phyloP scores from a whole-genome alignment of 2,797 vertebrate genomes.

The Eutrigla gurnardus region DNA sequence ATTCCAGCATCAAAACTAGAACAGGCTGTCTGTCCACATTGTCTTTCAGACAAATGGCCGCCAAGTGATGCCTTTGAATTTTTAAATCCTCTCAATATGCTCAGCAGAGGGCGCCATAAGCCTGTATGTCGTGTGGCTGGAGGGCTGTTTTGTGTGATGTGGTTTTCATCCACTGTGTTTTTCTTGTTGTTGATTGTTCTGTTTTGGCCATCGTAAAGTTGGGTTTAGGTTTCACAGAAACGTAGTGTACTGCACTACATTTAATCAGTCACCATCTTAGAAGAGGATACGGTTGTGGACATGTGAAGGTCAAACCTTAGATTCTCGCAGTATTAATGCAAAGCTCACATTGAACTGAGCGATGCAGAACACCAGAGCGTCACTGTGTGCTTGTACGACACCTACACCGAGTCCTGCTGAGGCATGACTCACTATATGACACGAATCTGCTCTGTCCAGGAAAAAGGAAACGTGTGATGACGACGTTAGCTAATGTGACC shows the following conservation, averaged over 20 bases:
- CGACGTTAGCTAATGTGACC: not conserved
- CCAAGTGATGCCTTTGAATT: constrained; percentile 12
- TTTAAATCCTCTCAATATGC: not conserved
- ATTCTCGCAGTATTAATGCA: not conserved
- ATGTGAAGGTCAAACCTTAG: not conserved
- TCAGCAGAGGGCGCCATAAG: constrained; percentile 73
- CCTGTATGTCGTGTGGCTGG: not conserved
- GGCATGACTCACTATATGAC: constrained; percentile 22
- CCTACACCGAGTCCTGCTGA: constrained; percentile 11
- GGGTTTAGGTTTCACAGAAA: not conserved
- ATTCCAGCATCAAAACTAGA: not conserved
- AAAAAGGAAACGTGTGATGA: not conserved
- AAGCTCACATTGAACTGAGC: not conserved
- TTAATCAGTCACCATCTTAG: not conserved
- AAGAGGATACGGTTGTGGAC: not conserved
- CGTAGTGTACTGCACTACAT: not conserved
- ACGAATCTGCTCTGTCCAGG: constrained; percentile 9
- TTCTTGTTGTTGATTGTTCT: not conserved
- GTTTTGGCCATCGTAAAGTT: not conserved
- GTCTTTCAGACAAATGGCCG: not conserved
- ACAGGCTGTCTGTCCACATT: not conserved
- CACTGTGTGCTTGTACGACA: constrained; percentile 16
- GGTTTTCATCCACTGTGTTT: not conserved
- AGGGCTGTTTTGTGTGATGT: not conserved
- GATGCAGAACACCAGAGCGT: not conserved